Percentiles rank a stretch among this genome's conserved stretches.
Evolutionary conservation across 2,797 vertebrate genomes (phyloP).

Genomic region (Xyrichtys novacula): DNA sequence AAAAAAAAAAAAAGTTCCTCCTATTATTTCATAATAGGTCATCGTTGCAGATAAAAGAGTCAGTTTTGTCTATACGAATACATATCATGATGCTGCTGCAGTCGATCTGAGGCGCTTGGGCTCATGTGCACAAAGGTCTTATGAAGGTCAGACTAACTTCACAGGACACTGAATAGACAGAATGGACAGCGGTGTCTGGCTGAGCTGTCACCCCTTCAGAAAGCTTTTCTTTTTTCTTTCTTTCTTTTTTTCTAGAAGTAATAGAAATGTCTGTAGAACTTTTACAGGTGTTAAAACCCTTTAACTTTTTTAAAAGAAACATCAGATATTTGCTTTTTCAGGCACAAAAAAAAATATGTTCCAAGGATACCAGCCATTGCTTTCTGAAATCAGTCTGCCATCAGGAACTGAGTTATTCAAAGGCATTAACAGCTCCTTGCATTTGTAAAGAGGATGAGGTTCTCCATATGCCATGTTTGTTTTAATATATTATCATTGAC

Average conservation of each 20-base stretch:
- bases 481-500: slow-evolving; percentile 26
- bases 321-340: slow-evolving; percentile 7
- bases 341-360: slow-evolving; percentile 6
- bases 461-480: not conserved
- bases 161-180: slow-evolving; percentile 2
- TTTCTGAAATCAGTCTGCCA: not conserved
- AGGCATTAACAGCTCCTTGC: not conserved
- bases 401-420: not conserved
- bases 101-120: not conserved
- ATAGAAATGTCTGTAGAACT: slow-evolving; percentile 20
- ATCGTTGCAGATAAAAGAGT: not conserved
- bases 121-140: not conserved
- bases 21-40: not conserved
- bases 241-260: slow-evolving; percentile 17
- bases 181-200: slow-evolving; percentile 8
- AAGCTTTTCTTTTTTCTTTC: slow-evolving; percentile 18
- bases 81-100: not conserved
- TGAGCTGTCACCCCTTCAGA: slow-evolving; percentile 1
- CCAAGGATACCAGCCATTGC: slow-evolving; percentile 32
- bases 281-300: slow-evolving; percentile 15
- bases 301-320: slow-evolving; percentile 18
- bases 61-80: not conserved
- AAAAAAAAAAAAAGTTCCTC: not conserved
- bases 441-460: not conserved
- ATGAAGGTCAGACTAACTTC: slow-evolving; percentile 3